phyloP scores from a whole-genome alignment of 2,888 invertebrate species.

The Octodonta nipae region DNA sequence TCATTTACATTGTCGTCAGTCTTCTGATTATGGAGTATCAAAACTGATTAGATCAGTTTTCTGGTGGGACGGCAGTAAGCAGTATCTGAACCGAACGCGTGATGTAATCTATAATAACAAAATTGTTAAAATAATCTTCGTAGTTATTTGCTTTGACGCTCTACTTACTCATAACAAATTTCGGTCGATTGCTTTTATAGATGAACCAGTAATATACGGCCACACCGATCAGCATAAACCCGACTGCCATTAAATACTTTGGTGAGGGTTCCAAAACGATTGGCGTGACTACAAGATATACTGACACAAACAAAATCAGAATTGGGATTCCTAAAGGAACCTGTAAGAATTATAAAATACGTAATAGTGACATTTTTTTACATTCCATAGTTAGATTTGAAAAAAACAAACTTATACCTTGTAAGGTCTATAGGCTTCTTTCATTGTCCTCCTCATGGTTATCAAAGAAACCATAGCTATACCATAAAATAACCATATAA shows the following conservation, averaged over 20 bases:
- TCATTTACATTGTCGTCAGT: background rate
- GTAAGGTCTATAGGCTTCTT: slow-evolving; percentile 56
- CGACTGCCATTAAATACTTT: slow-evolving; percentile 62
- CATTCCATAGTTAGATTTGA: background rate
- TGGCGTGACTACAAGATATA: slow-evolving; percentile 61
- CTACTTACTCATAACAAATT: slow-evolving; percentile 46
- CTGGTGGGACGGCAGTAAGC: slow-evolving; percentile 54
- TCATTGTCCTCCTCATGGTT: slow-evolving; percentile 56
- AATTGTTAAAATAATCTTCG: background rate
- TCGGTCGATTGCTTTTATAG: slow-evolving; percentile 51
- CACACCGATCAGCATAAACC: slow-evolving; percentile 56
- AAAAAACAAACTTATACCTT: slow-evolving; percentile 33
- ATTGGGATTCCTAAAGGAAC: slow-evolving; percentile 61
- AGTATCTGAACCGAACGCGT: slow-evolving; percentile 52
- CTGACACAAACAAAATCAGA: slow-evolving; percentile 53
- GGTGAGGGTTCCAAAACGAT: slow-evolving; percentile 61
- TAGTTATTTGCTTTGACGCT: background rate
- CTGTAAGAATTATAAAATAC: slow-evolving; percentile 32
- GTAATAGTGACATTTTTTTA: too few relatives aligned
- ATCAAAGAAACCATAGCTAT: slow-evolving; percentile 66
- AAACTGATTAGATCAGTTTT: slow-evolving; percentile 4
- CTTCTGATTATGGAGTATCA: background rate
- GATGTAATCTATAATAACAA: slow-evolving; percentile 44
- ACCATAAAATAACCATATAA: slow-evolving; percentile 80
- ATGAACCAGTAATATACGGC: slow-evolving; percentile 63